Conservation (phyloP, 2,113 vertebrate species). For the Oreochromis niloticus region DNA sequence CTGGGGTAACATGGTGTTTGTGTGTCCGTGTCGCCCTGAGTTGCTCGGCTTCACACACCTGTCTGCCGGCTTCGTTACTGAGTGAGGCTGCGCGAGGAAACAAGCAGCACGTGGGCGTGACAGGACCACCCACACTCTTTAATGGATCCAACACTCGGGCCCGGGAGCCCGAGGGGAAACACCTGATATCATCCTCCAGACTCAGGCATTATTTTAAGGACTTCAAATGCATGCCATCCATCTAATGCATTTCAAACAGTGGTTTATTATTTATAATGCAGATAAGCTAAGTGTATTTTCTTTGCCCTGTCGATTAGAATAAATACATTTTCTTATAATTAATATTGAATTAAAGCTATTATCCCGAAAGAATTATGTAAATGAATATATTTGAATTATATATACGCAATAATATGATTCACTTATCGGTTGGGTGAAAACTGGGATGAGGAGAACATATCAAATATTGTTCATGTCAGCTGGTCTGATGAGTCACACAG, state of each 20-base stretch:
- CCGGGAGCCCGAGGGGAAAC: neutral
- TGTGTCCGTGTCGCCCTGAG: neutral
- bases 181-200: neutral
- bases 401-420: neutral
- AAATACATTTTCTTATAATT: neutral
- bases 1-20: neutral
- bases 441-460: neutral
- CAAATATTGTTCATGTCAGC: constrained; percentile 42
- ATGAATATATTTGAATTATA: neutral
- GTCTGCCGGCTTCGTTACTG: neutral
- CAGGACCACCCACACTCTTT: neutral
- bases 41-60: neutral
- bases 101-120: constrained; percentile 47
- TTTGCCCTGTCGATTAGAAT: neutral
- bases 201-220: neutral
- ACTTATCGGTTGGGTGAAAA: neutral
- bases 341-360: neutral
- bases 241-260: neutral
- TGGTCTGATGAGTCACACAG: constrained; percentile 2
- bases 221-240: neutral
- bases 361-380: neutral
- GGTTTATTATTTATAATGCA: neutral
- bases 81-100: constrained; percentile 32
- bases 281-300: neutral
- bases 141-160: neutral